A percentile compares a stretch with the other conserved stretches of the same genome.
Evolutionary conservation across 2,797 vertebrate genomes (phyloP).

Genomic region (Petrocephalus sullivani): DNA sequence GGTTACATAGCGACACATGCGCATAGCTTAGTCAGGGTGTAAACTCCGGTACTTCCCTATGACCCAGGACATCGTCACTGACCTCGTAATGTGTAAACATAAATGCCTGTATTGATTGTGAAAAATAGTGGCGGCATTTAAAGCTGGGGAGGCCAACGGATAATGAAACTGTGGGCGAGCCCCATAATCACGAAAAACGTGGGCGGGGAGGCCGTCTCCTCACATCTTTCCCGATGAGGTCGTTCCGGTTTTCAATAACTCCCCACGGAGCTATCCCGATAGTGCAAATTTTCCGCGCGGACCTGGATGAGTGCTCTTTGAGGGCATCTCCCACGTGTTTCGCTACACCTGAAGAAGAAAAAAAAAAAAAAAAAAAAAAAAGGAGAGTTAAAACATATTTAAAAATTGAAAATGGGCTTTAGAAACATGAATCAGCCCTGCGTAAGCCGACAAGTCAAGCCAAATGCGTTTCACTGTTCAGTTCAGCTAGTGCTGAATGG

Average conservation of each 20-base stretch:
- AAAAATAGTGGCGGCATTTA: neutral
- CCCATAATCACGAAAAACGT: neutral
- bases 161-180: neutral
- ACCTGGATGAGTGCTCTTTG: slow-evolving; percentile 89
- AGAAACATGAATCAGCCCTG: neutral
- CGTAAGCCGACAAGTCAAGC: neutral
- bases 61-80: neutral
- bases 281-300: slow-evolving; percentile 96
- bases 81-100: neutral
- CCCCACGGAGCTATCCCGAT: slow-evolving; percentile 97
- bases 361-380: neutral
- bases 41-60: neutral
- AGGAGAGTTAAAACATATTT: no score
- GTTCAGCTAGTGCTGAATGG: slow-evolving; percentile 8
- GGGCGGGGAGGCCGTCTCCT: slow-evolving; percentile 45
- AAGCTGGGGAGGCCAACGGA: neutral
- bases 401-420: neutral
- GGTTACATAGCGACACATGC: neutral
- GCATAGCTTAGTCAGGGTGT: neutral
- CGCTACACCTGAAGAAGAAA: slow-evolving; percentile 70
- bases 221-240: slow-evolving; percentile 96
- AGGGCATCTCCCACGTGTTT: slow-evolving; percentile 97
- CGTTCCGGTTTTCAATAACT: slow-evolving; percentile 95
- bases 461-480: neutral
- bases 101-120: neutral